These are phyloP conservation scores for Enteromius treurensis DNA, from an alignment of 2,797 vertebrate species.

Conservation along the genomic window DNA sequence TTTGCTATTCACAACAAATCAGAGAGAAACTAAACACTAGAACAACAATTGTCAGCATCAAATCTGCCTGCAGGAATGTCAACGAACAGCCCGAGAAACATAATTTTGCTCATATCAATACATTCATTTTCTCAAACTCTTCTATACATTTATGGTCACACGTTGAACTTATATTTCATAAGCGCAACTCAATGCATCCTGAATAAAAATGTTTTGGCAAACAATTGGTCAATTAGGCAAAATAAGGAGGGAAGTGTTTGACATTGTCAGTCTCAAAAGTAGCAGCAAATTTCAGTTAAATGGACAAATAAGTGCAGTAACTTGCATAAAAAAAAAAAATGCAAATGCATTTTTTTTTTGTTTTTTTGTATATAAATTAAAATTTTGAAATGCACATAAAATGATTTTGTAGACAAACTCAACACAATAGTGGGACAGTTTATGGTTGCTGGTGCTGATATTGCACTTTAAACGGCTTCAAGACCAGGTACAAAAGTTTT, in stretches of 20 bases:
- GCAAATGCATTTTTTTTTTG: neutral
- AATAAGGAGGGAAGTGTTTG: neutral
- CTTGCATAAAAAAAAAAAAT: neutral
- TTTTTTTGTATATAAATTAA: neutral
- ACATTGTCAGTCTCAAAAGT: neutral
- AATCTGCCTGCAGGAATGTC: slow-evolving; percentile 17
- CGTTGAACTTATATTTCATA: neutral
- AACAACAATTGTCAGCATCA: neutral
- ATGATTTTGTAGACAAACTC: neutral
- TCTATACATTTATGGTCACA: slow-evolving; percentile 1
- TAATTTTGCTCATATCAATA: slow-evolving; percentile 17
- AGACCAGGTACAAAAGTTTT: neutral
- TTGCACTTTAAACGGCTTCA: neutral
- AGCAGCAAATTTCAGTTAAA: slow-evolving; percentile 9
- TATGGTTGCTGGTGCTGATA: neutral
- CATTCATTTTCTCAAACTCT: slow-evolving; percentile 18
- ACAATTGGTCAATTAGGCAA: neutral
- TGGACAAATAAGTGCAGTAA: slow-evolving; percentile 15
- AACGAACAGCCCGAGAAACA: slow-evolving; percentile 10
- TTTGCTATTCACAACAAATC: slow-evolving; percentile 5
- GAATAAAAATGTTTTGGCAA: neutral
- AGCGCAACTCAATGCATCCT: slow-evolving; percentile 6
- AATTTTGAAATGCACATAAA: slow-evolving; percentile 15
- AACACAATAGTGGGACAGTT: slow-evolving; percentile 12
- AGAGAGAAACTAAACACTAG: slow-evolving; percentile 2